A percentile compares a stretch with the other conserved stretches of the same genome.
Conservation (phyloP, 1,140 invertebrate genomes). For the Macrostomum lignano region DNA sequence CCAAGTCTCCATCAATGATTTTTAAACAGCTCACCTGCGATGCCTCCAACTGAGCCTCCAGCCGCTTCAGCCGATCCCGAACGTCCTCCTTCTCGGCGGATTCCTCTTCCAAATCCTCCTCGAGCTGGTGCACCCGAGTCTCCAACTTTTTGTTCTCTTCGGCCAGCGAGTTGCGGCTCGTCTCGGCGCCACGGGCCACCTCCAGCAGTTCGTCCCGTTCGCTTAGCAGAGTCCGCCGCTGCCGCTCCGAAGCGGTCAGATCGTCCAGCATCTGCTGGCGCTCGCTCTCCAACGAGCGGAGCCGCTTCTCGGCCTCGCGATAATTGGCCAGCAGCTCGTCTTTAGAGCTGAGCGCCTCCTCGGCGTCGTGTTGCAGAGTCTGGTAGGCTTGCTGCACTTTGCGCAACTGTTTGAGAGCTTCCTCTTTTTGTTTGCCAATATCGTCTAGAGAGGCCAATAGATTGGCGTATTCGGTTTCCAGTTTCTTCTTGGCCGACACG, state of each 20-base stretch:
- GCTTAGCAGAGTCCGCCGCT: background rate
- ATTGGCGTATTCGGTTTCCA: background rate
- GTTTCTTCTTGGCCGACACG: constrained; percentile 1
- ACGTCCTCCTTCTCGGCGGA: background rate
- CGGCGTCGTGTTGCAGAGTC: constrained; percentile 1
- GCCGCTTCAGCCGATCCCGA: background rate
- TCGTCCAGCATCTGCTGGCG: constrained; percentile 1
- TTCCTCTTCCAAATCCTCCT: constrained; percentile 1
- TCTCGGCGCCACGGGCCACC: background rate
- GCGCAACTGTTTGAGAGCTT: constrained; percentile 1
- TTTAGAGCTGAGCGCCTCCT: background rate
- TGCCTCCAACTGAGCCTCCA: constrained; percentile 3
- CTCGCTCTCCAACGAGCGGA: background rate
- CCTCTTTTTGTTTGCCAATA: constrained; percentile 1
- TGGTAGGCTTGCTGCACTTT: background rate
- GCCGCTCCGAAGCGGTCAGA: background rate
- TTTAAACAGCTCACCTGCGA: too few relatives aligned
- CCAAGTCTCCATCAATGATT: too few relatives aligned
- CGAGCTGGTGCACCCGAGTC: background rate
- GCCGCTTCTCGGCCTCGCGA: constrained; percentile 2
- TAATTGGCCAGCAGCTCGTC: background rate
- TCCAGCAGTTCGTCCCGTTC: constrained; percentile 3
- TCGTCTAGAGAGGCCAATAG: background rate
- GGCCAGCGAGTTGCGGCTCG: background rate
- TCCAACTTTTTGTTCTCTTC: constrained; percentile 5